Conservation (phyloP, 2,797 vertebrate genomes). For the Poecilia gillii region DNA sequence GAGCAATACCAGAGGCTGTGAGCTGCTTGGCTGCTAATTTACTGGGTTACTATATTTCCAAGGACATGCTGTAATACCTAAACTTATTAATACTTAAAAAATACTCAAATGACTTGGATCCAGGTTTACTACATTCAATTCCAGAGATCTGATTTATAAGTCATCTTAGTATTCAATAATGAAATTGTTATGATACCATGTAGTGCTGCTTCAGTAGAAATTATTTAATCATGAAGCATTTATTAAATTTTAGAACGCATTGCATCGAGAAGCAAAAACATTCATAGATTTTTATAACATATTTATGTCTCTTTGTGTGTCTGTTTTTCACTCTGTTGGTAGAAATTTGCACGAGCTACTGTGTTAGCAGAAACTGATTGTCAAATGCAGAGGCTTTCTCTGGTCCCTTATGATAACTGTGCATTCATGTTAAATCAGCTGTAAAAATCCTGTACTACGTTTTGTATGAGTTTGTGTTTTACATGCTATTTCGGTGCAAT, state of each 20-base stretch:
- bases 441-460: background rate
- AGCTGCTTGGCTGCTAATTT: background rate
- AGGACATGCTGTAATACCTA: background rate
- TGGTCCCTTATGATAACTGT: slow-evolving; percentile 16
- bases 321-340: background rate
- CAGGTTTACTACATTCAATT: background rate
- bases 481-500: slow-evolving; percentile 72
- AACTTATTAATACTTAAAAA: background rate
- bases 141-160: background rate
- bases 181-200: background rate
- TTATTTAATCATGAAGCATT: background rate
- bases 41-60: background rate
- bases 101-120: background rate
- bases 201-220: background rate
- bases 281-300: background rate
- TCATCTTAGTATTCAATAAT: background rate
- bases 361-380: background rate
- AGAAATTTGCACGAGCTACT: background rate
- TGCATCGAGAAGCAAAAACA: background rate
- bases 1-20: background rate
- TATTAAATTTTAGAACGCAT: background rate
- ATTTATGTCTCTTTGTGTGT: background rate
- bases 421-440: slow-evolving; percentile 19
- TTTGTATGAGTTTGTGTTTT: slow-evolving; percentile 54
- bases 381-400: slow-evolving; percentile 1